These are phyloP conservation scores for Campylomormyrus numenius DNA, from an alignment of 2,113 vertebrate species.

Conservation along the genomic window DNA sequence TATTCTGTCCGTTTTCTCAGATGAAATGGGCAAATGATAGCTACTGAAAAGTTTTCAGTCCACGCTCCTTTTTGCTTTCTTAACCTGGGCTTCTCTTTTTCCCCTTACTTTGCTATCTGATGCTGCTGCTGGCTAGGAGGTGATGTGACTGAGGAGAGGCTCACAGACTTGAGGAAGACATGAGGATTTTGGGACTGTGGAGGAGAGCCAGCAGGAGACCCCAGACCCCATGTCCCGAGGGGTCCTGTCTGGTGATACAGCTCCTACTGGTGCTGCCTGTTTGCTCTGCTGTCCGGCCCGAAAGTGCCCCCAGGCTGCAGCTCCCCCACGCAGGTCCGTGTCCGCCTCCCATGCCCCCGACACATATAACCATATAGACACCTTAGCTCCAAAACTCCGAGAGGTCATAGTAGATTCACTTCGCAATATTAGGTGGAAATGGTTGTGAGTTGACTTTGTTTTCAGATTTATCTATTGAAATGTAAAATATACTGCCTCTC, in stretches of 20 bases:
- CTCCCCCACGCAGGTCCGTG: slow-evolving; percentile 54
- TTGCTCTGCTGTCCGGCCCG: slow-evolving; percentile 37
- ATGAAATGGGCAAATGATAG: background rate
- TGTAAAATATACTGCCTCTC: background rate
- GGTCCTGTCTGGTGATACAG: background rate
- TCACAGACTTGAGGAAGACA: slow-evolving; percentile 24
- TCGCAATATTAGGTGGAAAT: background rate
- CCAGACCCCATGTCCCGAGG: background rate
- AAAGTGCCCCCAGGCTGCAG: slow-evolving; percentile 46
- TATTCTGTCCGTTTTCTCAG: background rate
- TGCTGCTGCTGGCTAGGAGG: slow-evolving; percentile 11
- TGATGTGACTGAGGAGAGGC: slow-evolving; percentile 31
- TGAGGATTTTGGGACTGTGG: slow-evolving; percentile 25
- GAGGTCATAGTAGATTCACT: background rate
- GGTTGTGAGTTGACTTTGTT: background rate
- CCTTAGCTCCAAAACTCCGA: background rate
- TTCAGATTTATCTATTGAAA: background rate
- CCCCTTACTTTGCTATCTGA: background rate
- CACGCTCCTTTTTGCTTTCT: background rate
- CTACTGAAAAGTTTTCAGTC: background rate
- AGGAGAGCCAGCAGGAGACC: background rate
- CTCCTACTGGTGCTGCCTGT: slow-evolving; percentile 35
- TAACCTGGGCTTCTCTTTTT: background rate
- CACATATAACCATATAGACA: background rate
- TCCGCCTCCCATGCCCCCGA: background rate